phyloP scores from a whole-genome alignment of 2,797 vertebrate species.

The Argentina silus region DNA sequence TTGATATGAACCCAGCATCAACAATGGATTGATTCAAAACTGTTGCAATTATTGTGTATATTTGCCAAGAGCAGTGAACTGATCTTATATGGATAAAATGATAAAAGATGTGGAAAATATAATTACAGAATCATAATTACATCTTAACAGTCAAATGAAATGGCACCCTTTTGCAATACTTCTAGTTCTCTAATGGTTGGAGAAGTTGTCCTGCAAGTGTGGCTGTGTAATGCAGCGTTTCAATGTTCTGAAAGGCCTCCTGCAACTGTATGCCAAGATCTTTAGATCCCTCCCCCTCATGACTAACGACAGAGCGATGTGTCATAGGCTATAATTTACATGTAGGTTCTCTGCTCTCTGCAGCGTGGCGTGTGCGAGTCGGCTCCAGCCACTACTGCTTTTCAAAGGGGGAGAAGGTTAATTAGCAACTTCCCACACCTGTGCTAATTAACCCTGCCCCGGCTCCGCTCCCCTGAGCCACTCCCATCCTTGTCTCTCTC shows the following conservation, averaged over 20 bases:
- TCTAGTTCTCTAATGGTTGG: background rate
- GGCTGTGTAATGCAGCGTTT: no score
- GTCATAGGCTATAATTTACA: slow-evolving; percentile 68
- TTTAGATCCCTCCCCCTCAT: slow-evolving; percentile 46
- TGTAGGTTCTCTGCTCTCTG: no score
- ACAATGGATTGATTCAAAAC: background rate
- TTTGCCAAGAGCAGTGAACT: background rate
- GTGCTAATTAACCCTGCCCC: no score
- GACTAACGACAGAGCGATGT: slow-evolving; percentile 62
- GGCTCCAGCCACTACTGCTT: no score
- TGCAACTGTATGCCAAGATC: slow-evolving; percentile 34
- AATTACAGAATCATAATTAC: background rate
- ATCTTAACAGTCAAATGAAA: background rate
- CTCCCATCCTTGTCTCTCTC: no score
- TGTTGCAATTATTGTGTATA: background rate
- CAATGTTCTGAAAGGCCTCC: slow-evolving; percentile 28
- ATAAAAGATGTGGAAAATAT: background rate
- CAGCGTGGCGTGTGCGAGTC: no score
- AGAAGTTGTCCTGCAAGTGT: background rate
- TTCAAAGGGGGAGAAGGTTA: no score
- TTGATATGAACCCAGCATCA: background rate
- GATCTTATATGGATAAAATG: background rate
- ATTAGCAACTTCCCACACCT: no score
- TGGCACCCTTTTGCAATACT: background rate
- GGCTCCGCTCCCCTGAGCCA: background rate